These are phyloP conservation scores for Kobus ellipsiprymnus DNA, from an alignment of 2,113 vertebrate genomes.

Conservation along the genomic window DNA sequence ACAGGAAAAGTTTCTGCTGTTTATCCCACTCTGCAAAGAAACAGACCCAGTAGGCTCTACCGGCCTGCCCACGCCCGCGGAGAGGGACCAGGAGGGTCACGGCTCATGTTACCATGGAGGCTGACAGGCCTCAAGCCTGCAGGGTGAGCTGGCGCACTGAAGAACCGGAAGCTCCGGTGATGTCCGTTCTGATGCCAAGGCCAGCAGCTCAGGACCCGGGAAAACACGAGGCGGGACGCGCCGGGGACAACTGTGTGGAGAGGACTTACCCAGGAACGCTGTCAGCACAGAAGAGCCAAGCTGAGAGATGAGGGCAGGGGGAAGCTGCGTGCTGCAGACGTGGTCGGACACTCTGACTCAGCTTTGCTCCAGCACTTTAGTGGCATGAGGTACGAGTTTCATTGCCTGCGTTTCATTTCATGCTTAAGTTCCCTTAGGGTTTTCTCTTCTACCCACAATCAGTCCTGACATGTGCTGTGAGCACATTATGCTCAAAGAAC, in stretches of 20 bases:
- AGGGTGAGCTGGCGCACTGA: background rate
- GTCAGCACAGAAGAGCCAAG: background rate
- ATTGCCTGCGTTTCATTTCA: background rate
- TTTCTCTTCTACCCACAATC: background rate
- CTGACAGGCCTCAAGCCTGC: background rate
- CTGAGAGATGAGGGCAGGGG: background rate
- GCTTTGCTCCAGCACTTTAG: background rate
- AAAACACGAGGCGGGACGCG: background rate
- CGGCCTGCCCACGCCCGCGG: background rate
- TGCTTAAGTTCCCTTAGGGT: background rate
- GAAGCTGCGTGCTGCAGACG: no score
- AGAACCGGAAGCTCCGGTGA: background rate
- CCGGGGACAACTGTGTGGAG: background rate
- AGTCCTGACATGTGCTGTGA: constrained; percentile 13
- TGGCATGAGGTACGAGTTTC: background rate
- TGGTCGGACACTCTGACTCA: background rate
- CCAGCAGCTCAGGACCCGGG: background rate
- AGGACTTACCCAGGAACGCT: background rate
- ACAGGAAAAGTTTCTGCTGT: background rate
- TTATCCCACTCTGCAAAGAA: background rate
- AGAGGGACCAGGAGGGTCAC: no score
- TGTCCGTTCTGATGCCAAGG: background rate
- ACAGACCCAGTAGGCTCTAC: background rate
- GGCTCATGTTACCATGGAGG: background rate
- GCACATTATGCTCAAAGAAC: background rate